Conservation (phyloP, 2,797 vertebrate genomes). For the Anabacerthia variegaticeps region DNA sequence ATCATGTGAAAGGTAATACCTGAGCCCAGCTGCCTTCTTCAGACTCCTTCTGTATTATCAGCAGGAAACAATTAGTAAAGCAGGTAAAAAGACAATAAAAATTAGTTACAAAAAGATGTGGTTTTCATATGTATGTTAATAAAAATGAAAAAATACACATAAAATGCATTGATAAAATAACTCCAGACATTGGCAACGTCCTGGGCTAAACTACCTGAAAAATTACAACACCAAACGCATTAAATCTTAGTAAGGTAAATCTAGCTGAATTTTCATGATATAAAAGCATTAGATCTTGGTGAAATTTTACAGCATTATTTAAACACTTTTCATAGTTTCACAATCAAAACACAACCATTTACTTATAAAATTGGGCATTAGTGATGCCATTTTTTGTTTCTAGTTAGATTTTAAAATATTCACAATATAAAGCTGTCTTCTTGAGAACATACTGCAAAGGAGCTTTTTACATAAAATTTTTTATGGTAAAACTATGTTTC, state of each 20-base stretch:
- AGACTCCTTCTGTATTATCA: slow-evolving; percentile 86
- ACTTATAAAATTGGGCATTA: neutral
- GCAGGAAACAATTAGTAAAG: slow-evolving; percentile 66
- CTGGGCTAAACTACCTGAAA: neutral
- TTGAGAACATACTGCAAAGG: neutral
- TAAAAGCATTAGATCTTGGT: neutral
- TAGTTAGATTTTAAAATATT: neutral
- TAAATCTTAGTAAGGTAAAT: neutral
- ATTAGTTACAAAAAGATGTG: slow-evolving; percentile 4
- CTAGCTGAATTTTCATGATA: neutral
- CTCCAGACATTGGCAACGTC: neutral
- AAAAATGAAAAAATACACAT: neutral
- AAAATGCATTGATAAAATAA: neutral
- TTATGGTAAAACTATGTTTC: neutral
- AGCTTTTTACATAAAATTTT: neutral
- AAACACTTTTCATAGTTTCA: neutral
- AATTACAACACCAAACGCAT: neutral
- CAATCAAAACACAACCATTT: neutral
- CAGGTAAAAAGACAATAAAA: slow-evolving; percentile 60
- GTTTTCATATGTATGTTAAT: neutral
- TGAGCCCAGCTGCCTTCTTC: slow-evolving; percentile 99
- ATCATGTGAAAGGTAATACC: slow-evolving; percentile 77
- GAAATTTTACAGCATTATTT: neutral
- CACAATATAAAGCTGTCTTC: neutral
- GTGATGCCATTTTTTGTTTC: neutral